These are phyloP conservation scores for Drosophila tristis DNA, from an alignment of 1,140 invertebrate species.

Conservation along the genomic window DNA sequence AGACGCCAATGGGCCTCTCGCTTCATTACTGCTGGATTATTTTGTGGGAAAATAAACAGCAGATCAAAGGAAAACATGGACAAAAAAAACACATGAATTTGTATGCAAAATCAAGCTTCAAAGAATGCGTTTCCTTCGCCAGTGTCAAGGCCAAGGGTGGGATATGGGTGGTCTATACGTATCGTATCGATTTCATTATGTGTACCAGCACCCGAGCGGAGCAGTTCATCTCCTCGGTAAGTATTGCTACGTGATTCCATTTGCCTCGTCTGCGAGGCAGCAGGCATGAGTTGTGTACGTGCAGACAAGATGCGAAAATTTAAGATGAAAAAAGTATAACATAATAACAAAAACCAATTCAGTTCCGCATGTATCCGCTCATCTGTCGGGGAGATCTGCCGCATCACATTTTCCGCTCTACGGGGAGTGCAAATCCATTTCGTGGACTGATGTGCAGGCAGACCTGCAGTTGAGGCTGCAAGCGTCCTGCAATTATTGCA, in stretches of 20 bases:
- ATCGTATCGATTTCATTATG: neutral
- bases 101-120: too few relatives aligned
- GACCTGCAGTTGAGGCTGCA: too few relatives aligned
- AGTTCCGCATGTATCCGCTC: neutral
- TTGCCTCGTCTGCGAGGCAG: neutral
- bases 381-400: too few relatives aligned
- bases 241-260: slow-evolving; percentile 49
- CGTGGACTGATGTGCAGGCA: too few relatives aligned
- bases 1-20: too few relatives aligned
- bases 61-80: neutral
- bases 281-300: slow-evolving; percentile 28
- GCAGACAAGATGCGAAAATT: slow-evolving; percentile 30
- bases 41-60: neutral
- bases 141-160: slow-evolving; percentile 6
- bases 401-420: too few relatives aligned
- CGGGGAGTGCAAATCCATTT: too few relatives aligned
- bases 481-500: too few relatives aligned
- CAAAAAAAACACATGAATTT: neutral
- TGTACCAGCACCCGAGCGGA: neutral
- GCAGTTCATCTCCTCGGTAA: slow-evolving; percentile 12
- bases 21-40: too few relatives aligned
- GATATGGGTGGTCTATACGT: neutral
- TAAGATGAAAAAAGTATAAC: neutral
- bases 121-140: too few relatives aligned
- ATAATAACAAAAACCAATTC: slow-evolving; percentile 19